phyloP scores from a whole-genome alignment of 2,113 vertebrate genomes.

The Oryzias curvinotus region DNA sequence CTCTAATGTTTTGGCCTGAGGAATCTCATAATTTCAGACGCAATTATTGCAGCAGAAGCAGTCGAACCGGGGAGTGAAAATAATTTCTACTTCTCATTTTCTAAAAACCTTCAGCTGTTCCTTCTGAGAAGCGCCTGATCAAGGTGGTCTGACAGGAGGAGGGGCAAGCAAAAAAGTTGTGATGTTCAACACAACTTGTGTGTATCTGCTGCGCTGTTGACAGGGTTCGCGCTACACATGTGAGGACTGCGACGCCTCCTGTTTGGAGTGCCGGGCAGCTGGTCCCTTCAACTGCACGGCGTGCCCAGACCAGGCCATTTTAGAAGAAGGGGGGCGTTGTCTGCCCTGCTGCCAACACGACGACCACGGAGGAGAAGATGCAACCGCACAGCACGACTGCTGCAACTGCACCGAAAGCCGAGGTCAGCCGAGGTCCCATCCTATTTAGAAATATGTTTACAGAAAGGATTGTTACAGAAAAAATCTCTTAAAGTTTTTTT shows the following conservation, averaged over 20 bases:
- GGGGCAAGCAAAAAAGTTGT: constrained; percentile 29
- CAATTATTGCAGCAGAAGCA: constrained; percentile 38
- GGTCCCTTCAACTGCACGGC: constrained; percentile 84
- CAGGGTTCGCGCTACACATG: constrained; percentile 66
- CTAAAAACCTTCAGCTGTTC: constrained; percentile 35
- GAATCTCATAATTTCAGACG: constrained; percentile 33
- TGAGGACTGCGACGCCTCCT: constrained; percentile 83
- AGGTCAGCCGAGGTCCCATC: constrained; percentile 69
- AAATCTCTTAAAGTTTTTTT: no score
- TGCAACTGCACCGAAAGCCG: constrained; percentile 86
- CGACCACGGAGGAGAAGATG: not conserved
- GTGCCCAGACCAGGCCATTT: constrained; percentile 77
- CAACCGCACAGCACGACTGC: constrained; percentile 72
- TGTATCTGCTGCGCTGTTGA: not conserved
- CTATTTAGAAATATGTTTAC: no score
- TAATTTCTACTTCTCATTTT: constrained; percentile 38
- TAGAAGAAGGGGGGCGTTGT: constrained; percentile 84
- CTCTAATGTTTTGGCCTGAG: constrained; percentile 43
- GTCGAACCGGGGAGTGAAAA: constrained; percentile 40
- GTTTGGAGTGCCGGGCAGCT: constrained; percentile 85
- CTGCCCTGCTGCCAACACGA: constrained; percentile 82
- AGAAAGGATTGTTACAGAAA: no score
- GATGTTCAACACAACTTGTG: not conserved
- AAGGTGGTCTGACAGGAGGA: constrained; percentile 32
- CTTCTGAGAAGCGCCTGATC: constrained; percentile 28